Evolutionary conservation across 1,140 invertebrate genomes (phyloP), one percentile per base, ranked within the genome.

Genomic region (Grapholita molesta): DNA sequence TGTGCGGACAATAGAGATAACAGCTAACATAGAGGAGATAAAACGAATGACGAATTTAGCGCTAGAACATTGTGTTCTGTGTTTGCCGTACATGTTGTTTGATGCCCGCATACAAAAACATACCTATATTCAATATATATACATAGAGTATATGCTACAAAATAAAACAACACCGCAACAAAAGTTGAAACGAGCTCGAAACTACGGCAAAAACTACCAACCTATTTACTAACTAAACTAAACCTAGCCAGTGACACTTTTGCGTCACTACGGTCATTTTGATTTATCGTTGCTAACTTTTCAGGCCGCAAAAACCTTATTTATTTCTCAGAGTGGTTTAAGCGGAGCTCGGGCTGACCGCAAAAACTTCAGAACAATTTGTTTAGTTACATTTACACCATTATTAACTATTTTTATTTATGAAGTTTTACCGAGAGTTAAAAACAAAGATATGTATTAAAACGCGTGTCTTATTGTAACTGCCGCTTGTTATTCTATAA

Each of bases 301-400:
- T 61, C 55, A 61, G 55, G 7, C 2, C 55, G 25, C 55, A 61
- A 61, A 61, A 61, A 61, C 55, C 55, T 61, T 61, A 61, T 61
- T 61, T 61, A 61, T 61, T 61, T 61, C 55, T 61, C 55, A 61
- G 55, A 61, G 55, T 61, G 55, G 55, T 61, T 61, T 28, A 61
- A 28, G 55, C 55, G 7, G 25, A 61, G 24, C 55, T 25, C 28
- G n/a, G 55, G 28, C n/a, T 61, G 25, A 12, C 55, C 55, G 55
- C 55, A 61, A 61, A 61, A 61, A 61, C 24, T 61, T 57, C 25
- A 28, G 25, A 32, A 61, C 12, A 15, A 30, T 61, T 61, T 61
- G 15, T 61, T 30, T 15, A 28, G 24, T 38, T n/a, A n/a, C 35
- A 38, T 38, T 38, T 38, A 38, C 35, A 48, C 7, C 2, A 48